Base-by-base conservation (phyloP, 1,140 invertebrate species). In the Hormaphis cornu region DNA sequence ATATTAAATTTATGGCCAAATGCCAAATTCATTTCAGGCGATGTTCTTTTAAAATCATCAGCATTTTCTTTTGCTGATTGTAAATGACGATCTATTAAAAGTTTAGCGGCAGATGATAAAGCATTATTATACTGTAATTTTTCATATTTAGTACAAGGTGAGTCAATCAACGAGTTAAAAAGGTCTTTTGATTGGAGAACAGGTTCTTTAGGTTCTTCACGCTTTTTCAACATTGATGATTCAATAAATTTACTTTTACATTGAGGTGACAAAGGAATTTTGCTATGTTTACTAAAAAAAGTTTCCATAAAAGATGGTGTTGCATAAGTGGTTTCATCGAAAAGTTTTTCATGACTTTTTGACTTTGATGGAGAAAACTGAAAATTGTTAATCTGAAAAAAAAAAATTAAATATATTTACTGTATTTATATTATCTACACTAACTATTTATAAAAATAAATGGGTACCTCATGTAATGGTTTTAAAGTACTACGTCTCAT, bases 91-190 rank as follows among this genome's bases (percentile, higher is more conserved):
- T 35, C 35, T 48, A 66, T 50, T 48, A 66, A 48, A 48, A 33
- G 50, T 16, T 66, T 66, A 1, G 61, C 48, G 10, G 61, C 61
- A 35, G 61, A 66, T 50, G 61, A 66, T 35, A 66, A 66, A 20
- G 61, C 61, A 50, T 66, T 66, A 16, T 66, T 50, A 9, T 33
- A 66, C 7, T 50, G 28, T 33, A 66, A 5, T 33, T 66, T 66
- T 66, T 48, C 44, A 66, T 50, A 50, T 10, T 66, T 50, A 16
- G 61, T 66, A 50, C 61, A 66, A 24, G 61, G 61, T 66, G 61
- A 66, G 24, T 66, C 61, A 66, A 66, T 66, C 10, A 66, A 7
- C 9, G 61, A 35, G 12, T 33, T 50, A 22, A 35, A 66, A 7
- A 66, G 42, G 22, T 66, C 61, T 66, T 66, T 33, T 16, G 61